Percentiles rank a stretch among this genome's conserved stretches.
Evolutionary conservation across 2,797 vertebrate genomes (phyloP).

Genomic region (Nyctalus aviator): DNA sequence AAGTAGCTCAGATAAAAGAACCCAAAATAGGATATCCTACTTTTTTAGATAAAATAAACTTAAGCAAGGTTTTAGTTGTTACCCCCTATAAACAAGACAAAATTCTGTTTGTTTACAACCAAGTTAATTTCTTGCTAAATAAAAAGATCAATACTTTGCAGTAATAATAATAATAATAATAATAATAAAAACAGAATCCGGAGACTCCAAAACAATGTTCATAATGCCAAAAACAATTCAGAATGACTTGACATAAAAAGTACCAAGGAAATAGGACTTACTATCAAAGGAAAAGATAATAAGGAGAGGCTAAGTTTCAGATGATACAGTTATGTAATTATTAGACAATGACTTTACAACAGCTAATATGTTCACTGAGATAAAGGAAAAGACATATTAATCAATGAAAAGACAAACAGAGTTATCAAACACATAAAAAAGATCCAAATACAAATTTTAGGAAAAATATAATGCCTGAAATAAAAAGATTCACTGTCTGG

Average conservation of each 20-base stretch:
- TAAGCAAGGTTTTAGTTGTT: neutral
- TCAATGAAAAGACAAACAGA: neutral
- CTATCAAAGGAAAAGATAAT: neutral
- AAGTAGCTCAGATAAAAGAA: neutral
- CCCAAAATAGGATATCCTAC: neutral
- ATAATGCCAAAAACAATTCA: neutral
- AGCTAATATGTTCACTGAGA: neutral
- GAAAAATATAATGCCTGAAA: neutral
- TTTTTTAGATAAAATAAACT: neutral
- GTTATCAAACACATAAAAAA: neutral
- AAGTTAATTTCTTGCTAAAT: conserved; percentile 2
- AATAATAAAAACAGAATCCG: conserved; percentile 11
- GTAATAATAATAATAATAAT: neutral
- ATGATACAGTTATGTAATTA: neutral
- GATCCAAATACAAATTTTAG: neutral
- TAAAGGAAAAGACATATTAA: conserved; percentile 11
- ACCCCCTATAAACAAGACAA: neutral
- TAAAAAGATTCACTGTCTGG: neutral
- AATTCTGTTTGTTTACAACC: neutral
- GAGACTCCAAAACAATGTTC: neutral
- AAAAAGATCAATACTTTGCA: neutral
- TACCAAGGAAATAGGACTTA: neutral
- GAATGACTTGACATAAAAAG: neutral
- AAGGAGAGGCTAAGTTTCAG: neutral
- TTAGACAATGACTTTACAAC: neutral